Evolutionary conservation across 2,888 invertebrate species (phyloP), one percentile per base, ranked within the genome.

Genomic region (Andrena dorsata): DNA sequence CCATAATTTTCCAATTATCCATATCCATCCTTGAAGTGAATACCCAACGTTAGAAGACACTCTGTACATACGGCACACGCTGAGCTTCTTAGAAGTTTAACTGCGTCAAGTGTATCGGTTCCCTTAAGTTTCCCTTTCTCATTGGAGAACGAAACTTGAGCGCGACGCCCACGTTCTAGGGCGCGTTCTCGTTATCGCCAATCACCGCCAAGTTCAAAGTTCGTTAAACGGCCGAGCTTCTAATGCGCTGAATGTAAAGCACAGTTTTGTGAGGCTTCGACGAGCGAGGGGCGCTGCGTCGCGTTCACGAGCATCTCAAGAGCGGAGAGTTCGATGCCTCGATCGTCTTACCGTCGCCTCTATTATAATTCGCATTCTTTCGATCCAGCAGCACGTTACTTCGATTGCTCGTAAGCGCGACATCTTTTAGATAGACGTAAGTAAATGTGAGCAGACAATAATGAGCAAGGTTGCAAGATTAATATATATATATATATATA

Each of bases 401-500:
- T 76, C 13, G 64, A 72, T 76, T 65, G 64, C 20, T 74, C 35
- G 65, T 58, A 35, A 70, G 41, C 70, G 80, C 72, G 80, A 80
- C 78, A 82, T 86, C 82, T 87, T 83, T 89, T 91, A 89, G 90
- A 82, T 92, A 92, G 87, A 84, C 84, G 72, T 92, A 92, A 92
- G 91, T 92, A 90, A 92, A 93, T 93, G 94, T 94, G 94, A 92
- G 85, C 89, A 89, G 94, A 94, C 94, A 94, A 94, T 94, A 94
- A 94, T 88, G 88, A 88, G 87, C 78, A 85, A 84, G 82, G 83
- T 90, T 85, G 84, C 83, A 90, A 87, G 82, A 87, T 89, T 88
- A 88, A 87, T 88, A 86, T 90, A 87, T 70, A 84, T 83, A 35
- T 51, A 85, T 85, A 84, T 51, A 85, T 85, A 85, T 84, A 82